Evolutionary conservation across 2,797 vertebrate species (phyloP).

Genomic region (Menidia menidia): DNA sequence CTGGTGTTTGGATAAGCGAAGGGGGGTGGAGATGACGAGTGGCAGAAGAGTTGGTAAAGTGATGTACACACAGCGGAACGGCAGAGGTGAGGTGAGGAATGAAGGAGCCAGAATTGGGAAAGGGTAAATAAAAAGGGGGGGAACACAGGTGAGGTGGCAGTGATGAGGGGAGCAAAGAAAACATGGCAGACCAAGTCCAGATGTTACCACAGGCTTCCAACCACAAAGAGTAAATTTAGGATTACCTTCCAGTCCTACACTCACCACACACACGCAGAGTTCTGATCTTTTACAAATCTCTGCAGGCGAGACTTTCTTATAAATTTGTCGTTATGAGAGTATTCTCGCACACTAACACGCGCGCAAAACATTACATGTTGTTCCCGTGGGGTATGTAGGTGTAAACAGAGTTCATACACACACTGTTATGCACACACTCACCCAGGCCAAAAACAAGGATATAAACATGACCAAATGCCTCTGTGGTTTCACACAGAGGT

Average conservation of each 20-base stretch:
- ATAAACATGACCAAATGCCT: slow-evolving; percentile 73
- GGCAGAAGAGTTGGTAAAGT: not conserved
- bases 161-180: slow-evolving; percentile 64
- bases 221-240: slow-evolving; percentile 78
- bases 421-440: slow-evolving; percentile 51
- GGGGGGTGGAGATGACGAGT: not conserved
- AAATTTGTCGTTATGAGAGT: slow-evolving; percentile 49
- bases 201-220: slow-evolving; percentile 78
- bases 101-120: slow-evolving; percentile 13
- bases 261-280: slow-evolving; percentile 46
- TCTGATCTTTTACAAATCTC: slow-evolving; percentile 49
- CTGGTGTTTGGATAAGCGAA: slow-evolving; percentile 6
- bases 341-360: slow-evolving; percentile 26
- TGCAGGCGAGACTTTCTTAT: slow-evolving; percentile 45
- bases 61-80: not conserved
- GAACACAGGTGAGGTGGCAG: slow-evolving; percentile 60
- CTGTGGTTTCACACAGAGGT: slow-evolving; percentile 69
- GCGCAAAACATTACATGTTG: slow-evolving; percentile 29
- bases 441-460: slow-evolving; percentile 71
- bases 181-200: slow-evolving; percentile 76
- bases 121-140: slow-evolving; percentile 17
- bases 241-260: slow-evolving; percentile 63
- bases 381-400: slow-evolving; percentile 18
- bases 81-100: not conserved
- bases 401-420: slow-evolving; percentile 40